Evolutionary conservation across 2,113 vertebrate species (phyloP), one percentile per base, ranked within the genome.

Genomic region (Indicator indicator): DNA sequence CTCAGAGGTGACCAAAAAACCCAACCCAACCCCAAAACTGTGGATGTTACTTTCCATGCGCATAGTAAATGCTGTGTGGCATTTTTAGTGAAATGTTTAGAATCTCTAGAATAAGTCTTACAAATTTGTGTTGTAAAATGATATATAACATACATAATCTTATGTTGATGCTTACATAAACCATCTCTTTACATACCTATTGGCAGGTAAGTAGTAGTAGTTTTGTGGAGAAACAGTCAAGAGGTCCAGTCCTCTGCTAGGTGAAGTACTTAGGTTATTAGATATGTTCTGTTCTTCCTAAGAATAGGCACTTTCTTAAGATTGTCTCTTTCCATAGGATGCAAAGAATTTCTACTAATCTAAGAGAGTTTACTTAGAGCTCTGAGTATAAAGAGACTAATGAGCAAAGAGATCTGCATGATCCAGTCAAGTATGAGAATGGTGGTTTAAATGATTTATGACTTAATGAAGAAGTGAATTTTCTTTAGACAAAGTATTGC

Each of bases 171-270:
- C 28, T 75, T 86, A 87, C 92, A 65, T 64, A 58, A 48, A 3
- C 15, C 6, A 4, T 73, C 52, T 83, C 11, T 16, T 13, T 38
- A 9, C 27, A 38, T 4, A 21, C 33, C 33, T 80, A 2, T 80
- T 76, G 42, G 2, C 65, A 68, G 87, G 96, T 96, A 93, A 90
- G 95, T 96, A 27, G 18, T 78, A 40, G 3, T 69, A 42, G 79
- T 91, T 83, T 81, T 54, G 18, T 71, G 82, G 65, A 56, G 33
- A 67, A 79, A 9, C 3, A 2, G 14, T 36, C 70, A 79, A 60
- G 38, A 65, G 65, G 6, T 44, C 6, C 5, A 79, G 21, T 75
- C 72, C 5, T 72, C 65, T 77, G 46, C 20, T 38, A 44, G 58
- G 18, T 78, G 62, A 88, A 74, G 11, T 62, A 72, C 6, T 59